Evolutionary conservation across 2,797 vertebrate genomes (phyloP).

Genomic region (Hydrocynus forskahlii): DNA sequence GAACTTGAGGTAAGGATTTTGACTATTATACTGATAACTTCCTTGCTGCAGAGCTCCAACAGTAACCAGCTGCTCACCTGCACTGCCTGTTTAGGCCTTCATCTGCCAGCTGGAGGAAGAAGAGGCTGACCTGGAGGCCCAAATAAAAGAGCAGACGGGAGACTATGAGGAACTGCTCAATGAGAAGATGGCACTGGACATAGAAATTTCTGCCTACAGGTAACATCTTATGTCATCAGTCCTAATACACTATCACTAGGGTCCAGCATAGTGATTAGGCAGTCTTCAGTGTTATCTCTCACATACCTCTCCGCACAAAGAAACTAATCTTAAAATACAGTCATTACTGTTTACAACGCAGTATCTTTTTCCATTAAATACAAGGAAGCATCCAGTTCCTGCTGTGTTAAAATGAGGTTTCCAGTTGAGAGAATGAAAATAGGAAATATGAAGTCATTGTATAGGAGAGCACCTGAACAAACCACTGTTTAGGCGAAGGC

Average conservation of each 20-base stretch:
- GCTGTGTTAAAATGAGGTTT: slow-evolving; percentile 15
- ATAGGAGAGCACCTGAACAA: slow-evolving; percentile 45
- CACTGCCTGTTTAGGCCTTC: slow-evolving; percentile 60
- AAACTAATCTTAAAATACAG: not conserved
- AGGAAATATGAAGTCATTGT: slow-evolving; percentile 49
- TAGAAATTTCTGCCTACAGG: slow-evolving; percentile 80
- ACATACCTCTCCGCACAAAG: not conserved
- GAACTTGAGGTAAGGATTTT: slow-evolving; percentile 72
- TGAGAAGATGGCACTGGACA: slow-evolving; percentile 79
- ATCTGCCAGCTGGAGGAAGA: slow-evolving; percentile 70
- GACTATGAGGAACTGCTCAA: slow-evolving; percentile 73
- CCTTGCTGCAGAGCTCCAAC: slow-evolving; percentile 9
- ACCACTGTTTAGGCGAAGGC: slow-evolving; percentile 57
- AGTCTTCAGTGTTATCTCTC: not conserved
- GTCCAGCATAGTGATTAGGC: not conserved
- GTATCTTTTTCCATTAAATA: not conserved
- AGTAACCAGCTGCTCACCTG: slow-evolving; percentile 30
- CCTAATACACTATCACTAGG: not conserved
- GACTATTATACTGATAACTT: slow-evolving; percentile 44
- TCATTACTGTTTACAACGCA: not conserved
- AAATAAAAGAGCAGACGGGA: slow-evolving; percentile 76
- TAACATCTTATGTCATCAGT: slow-evolving; percentile 46
- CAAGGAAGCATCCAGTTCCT: slow-evolving; percentile 4
- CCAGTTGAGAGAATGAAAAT: slow-evolving; percentile 15
- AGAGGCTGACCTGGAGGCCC: slow-evolving; percentile 65